Base-by-base conservation (phyloP, 2,888 invertebrate species). In the Pilophorus perplexus region DNA sequence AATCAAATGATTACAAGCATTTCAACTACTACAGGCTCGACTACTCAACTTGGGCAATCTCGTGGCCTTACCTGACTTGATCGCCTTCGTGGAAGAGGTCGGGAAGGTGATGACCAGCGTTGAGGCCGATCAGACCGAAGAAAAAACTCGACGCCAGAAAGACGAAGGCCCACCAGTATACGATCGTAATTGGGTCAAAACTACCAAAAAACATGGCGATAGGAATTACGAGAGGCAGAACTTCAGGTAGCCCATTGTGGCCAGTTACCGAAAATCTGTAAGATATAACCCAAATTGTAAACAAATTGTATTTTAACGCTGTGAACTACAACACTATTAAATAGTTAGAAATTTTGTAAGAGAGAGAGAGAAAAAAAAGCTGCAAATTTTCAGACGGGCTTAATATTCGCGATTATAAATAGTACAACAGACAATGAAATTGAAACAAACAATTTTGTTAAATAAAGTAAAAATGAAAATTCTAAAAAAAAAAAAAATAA, bases 1-100 rank as follows among this genome's bases (percentile, higher is more conserved):
- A 33, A 8, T 33, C 12, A 33, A 8, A 33, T 33, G 6, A 33
- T 33, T 33, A 33, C 6, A 46, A 46, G 4, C 46, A 46, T 33
- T 33, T 33, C 33, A 33, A 5, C n/a, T 23, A n/a, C 50, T 20
- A 50, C 20, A 14, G n/a, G n/a, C n/a, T n/a, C n/a, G n/a, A n/a
- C 50, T 50, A 23, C 5, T 5, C 20, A 5, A 28, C 5, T 4
- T 54, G 54, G 22, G 28, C 28, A 20, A 4, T 22, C 20, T 18
- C 10, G 48, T 22, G 42, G n/a, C 14, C 48, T 27, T 16, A 52
- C 52, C 22, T 14, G 28, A 27, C 33, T 57, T 83, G 77, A 76
- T 91, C 90, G 2, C 89, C 89, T 73, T 89, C 89, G 74, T 90
- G 90, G 73, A 86, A 87, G 66, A 89, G 85, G 28, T 83, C 83